Evolutionary conservation across 2,113 vertebrate species (phyloP).

Genomic region (Shinisaurus crocodilurus): DNA sequence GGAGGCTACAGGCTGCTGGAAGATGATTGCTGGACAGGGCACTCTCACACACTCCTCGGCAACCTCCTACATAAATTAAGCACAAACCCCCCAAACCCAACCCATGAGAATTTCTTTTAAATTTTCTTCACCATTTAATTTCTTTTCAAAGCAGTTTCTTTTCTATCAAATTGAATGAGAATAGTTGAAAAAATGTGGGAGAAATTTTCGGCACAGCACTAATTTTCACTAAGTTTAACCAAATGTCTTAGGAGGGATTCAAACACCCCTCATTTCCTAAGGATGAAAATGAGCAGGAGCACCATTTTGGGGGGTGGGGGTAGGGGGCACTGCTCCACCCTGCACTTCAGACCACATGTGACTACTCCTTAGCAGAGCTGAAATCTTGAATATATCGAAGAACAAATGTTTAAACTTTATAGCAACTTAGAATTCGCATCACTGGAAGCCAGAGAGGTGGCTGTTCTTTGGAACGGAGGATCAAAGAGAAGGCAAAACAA

Average conservation of each 20-base stretch:
- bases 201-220: too few relatives aligned
- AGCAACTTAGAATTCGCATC: background rate
- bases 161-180: too few relatives aligned
- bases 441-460: background rate
- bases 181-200: too few relatives aligned
- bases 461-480: background rate
- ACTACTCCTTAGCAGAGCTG: background rate
- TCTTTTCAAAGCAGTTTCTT: too few relatives aligned
- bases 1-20: too few relatives aligned
- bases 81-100: too few relatives aligned
- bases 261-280: background rate
- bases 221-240: background rate
- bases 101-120: too few relatives aligned
- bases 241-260: background rate
- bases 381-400: background rate
- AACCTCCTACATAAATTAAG: too few relatives aligned
- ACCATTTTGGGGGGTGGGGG: background rate
- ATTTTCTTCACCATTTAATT: too few relatives aligned
- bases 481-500: background rate
- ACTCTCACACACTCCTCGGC: too few relatives aligned
- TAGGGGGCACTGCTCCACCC: background rate
- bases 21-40: too few relatives aligned
- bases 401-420: background rate
- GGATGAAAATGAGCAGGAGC: background rate
- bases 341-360: background rate